Conservation (phyloP, 2,888 invertebrate species). For the Melangyna quadrimaculata region DNA sequence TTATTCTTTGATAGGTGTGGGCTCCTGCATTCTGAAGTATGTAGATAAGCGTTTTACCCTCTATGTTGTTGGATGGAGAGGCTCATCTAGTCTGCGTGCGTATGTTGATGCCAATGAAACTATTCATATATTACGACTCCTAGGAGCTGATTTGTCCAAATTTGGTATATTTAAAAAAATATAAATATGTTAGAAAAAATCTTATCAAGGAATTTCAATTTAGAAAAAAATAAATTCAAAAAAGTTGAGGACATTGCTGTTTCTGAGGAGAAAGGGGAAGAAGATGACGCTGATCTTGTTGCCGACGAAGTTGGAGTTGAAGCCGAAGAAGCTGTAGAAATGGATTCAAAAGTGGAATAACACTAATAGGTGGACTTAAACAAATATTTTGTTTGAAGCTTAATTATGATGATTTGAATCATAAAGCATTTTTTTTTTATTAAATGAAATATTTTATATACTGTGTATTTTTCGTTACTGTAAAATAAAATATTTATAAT, state of each 20-base stretch:
- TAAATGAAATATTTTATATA: background rate
- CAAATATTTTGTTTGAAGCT: background rate
- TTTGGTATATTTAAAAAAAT: slow-evolving; percentile 84
- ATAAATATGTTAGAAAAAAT: background rate
- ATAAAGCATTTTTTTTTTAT: slow-evolving; percentile 3
- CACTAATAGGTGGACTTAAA: background rate
- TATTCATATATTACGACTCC: slow-evolving; percentile 91
- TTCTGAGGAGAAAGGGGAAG: slow-evolving; percentile 79
- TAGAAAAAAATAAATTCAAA: slow-evolving; percentile 84
- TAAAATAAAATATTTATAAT: slow-evolving; percentile 20
- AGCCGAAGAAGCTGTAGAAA: slow-evolving; percentile 1
- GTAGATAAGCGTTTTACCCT: slow-evolving; percentile 83
- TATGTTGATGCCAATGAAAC: slow-evolving; percentile 93
- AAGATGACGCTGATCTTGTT: slow-evolving; percentile 73
- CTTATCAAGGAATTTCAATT: background rate
- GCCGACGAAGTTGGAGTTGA: slow-evolving; percentile 60
- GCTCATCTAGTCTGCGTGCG: slow-evolving; percentile 91
- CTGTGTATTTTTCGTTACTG: background rate
- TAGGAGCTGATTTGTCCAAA: slow-evolving; percentile 92
- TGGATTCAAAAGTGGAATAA: slow-evolving; percentile 23
- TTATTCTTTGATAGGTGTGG: slow-evolving; percentile 81
- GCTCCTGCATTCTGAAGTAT: slow-evolving; percentile 90
- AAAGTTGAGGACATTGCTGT: slow-evolving; percentile 81
- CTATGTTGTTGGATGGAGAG: slow-evolving; percentile 94
- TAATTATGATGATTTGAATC: background rate